Conservation (phyloP, 1,140 invertebrate species). For the Archivesica marissinica region DNA sequence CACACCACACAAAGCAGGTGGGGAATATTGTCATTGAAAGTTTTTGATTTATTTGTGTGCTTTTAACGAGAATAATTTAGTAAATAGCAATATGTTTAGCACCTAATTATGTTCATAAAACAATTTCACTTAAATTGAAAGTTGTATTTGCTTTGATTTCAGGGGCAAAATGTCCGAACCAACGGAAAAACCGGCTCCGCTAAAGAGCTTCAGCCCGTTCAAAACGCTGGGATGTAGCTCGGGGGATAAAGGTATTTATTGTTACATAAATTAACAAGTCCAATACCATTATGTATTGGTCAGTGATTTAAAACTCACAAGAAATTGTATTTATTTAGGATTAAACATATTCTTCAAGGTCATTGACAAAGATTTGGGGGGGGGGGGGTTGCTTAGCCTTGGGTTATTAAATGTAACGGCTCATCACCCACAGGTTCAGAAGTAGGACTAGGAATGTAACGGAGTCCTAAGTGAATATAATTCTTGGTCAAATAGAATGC, state of each 20-base stretch:
- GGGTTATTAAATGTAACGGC: too few relatives aligned
- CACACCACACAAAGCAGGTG: constrained; percentile 31
- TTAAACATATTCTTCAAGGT: too few relatives aligned
- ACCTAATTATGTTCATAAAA: neutral
- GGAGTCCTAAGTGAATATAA: too few relatives aligned
- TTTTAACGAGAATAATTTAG: neutral
- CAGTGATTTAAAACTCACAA: too few relatives aligned
- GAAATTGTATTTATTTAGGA: too few relatives aligned
- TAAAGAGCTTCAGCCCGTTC: neutral
- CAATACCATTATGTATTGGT: too few relatives aligned
- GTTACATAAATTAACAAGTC: too few relatives aligned
- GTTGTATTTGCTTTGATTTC: neutral
- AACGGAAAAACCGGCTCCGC: neutral
- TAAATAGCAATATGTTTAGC: neutral
- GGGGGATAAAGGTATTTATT: neutral
- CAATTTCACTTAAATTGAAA: neutral
- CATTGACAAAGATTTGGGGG: too few relatives aligned
- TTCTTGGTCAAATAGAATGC: too few relatives aligned
- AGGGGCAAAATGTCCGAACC: constrained; percentile 25
- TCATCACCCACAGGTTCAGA: too few relatives aligned
- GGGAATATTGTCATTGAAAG: constrained; percentile 29
- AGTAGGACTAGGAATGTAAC: too few relatives aligned
- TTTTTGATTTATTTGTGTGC: neutral
- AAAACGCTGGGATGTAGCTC: constrained; percentile 16
- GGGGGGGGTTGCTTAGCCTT: too few relatives aligned